Conservation (phyloP, 2,113 vertebrate species). For the Anolis sagrei region DNA sequence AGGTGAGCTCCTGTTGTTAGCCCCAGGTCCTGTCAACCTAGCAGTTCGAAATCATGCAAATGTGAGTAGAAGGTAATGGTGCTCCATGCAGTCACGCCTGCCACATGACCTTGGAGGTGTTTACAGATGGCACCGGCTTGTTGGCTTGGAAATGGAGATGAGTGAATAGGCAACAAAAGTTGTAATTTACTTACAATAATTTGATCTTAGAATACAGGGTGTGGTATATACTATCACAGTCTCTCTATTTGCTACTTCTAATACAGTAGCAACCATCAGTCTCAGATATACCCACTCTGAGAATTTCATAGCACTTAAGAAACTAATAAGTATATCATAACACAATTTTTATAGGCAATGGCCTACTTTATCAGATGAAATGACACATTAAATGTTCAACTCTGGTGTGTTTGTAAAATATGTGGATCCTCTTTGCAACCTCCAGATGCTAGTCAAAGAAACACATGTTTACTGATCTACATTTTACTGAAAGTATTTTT, state of each 20-base stretch:
- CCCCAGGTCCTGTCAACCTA: too few species aligned
- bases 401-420: not conserved
- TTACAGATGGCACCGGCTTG: too few species aligned
- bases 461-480: not conserved
- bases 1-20: too few species aligned
- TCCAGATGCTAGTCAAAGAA: not conserved
- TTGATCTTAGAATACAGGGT: not conserved
- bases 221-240: not conserved
- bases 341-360: not conserved
- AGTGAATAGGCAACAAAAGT: not conserved
- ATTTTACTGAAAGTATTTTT: not conserved
- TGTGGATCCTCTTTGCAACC: not conserved
- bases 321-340: not conserved
- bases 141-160: not conserved
- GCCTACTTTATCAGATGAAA: not conserved
- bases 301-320: not conserved
- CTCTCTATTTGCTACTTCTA: too few species aligned
- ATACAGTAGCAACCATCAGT: too few species aligned
- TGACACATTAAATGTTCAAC: not conserved
- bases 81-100: too few species aligned
- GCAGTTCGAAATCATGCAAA: too few species aligned
- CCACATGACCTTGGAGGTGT: too few species aligned
- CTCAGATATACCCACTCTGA: not conserved
- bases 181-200: not conserved
- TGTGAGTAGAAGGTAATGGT: too few species aligned